Base-by-base conservation (phyloP, 2,888 invertebrate genomes). In the Thelaira solivaga region DNA sequence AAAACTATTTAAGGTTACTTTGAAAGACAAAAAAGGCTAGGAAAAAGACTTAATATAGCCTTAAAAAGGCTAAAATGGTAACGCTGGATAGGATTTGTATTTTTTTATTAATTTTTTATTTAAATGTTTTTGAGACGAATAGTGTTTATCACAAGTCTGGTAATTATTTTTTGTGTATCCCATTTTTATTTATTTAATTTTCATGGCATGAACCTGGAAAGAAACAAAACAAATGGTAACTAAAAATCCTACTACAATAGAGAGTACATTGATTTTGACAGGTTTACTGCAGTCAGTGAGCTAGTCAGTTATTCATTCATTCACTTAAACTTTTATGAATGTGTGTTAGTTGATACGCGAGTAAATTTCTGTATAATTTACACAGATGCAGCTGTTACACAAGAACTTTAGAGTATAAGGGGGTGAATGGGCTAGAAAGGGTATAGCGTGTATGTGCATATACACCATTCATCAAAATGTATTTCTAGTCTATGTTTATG, bases 181-280 rank as follows among this genome's bases (percentile, higher is more conserved):
- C 26, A 26, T 26, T 10, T 34, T 53, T 53, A 34, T 18, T 18
- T 6, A 4, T 18, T 6, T 18, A 53, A 3, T 16, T 34, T 8
- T 18, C 11, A n/a, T 18, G 59, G 57, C 62, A 67, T 76, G 71
- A 57, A 68, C 78, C 78, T 68, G 76, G 65, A 62, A 26, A 34
- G 11, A 49, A 29, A 8, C 22, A 49, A 59, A 41, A 22, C 22
- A n/a, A n/a, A n/a, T n/a, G n/a, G 6, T 22, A 16, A 36, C 34
- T 36, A n/a, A 43, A 43, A 69, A 74, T 71, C 74, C 59, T 39
- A 74, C 24, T 59, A 75, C 81, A 82, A 81, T 43, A 64, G 13
- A n/a, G n/a, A 29, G 26, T 36, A 59, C 81, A 81, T 82, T 81
- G 82, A 82, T 82, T 81, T 81, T 82, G 82, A 82, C 82, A 82